A percentile compares a stretch with the other conserved stretches of the same genome.
phyloP scores from a whole-genome alignment of 53 echinoderm and acorn worm species.

The Holothuria leucospilota region DNA sequence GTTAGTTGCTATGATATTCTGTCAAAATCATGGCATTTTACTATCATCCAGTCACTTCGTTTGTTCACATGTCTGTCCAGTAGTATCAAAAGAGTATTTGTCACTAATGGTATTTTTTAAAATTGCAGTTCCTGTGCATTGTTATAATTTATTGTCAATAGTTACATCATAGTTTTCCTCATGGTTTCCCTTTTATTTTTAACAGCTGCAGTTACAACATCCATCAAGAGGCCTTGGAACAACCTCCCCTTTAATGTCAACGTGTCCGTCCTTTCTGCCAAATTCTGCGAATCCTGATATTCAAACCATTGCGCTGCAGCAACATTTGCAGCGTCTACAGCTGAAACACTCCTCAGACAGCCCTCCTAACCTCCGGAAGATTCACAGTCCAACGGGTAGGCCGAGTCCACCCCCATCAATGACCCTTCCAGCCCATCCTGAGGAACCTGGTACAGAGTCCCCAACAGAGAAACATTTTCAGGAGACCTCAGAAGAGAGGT shows the following conservation, averaged over 20 bases:
- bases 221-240: slow-evolving; percentile 73
- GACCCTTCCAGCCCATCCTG: slow-evolving; percentile 85
- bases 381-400: slow-evolving; percentile 80
- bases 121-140: background rate
- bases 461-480: slow-evolving; percentile 21
- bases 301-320: slow-evolving; percentile 86
- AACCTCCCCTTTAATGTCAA: slow-evolving; percentile 59
- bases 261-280: slow-evolving; percentile 69
- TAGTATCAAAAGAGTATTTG: too few relatives aligned
- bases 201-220: slow-evolving; percentile 62
- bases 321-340: slow-evolving; percentile 85
- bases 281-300: slow-evolving; percentile 69
- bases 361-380: slow-evolving; percentile 82
- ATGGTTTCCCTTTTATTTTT: too few relatives aligned
- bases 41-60: too few relatives aligned
- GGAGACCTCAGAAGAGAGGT: slow-evolving; percentile 1
- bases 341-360: slow-evolving; percentile 87
- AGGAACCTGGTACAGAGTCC: slow-evolving; percentile 68
- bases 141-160: background rate
- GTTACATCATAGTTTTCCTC: background rate
- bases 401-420: slow-evolving; percentile 89
- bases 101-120: too few relatives aligned
- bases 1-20: too few relatives aligned
- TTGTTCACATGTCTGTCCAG: too few relatives aligned
- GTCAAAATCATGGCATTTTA: too few relatives aligned